phyloP scores from a whole-genome alignment of 2,797 vertebrate species.

The Syngnathus acus region DNA sequence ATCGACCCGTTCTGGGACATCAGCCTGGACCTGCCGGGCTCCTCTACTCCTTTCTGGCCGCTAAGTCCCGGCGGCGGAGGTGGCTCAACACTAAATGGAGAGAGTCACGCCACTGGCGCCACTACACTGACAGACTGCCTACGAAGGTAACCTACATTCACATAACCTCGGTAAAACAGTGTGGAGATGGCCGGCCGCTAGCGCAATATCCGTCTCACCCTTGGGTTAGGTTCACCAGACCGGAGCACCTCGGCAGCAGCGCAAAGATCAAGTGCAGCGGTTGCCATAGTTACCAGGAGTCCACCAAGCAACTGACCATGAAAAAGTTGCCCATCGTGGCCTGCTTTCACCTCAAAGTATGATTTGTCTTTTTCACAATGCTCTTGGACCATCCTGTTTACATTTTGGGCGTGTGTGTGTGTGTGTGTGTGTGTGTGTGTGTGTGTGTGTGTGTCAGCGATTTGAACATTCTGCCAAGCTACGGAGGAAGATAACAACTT shows the following conservation, averaged over 20 bases:
- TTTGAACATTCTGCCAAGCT: conserved; percentile 97
- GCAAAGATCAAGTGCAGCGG: conserved; percentile 98
- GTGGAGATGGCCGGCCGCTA: too few relatives aligned
- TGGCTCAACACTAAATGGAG: conserved; percentile 82
- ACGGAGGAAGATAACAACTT: conserved; percentile 93
- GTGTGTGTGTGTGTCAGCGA: conserved; percentile 64
- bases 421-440: too few relatives aligned
- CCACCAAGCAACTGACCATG: conserved; percentile 98
- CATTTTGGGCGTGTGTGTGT: too few relatives aligned
- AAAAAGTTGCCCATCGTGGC: conserved; percentile 97
- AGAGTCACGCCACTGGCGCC: conserved; percentile 83
- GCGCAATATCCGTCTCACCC: neutral
- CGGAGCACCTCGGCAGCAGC: conserved; percentile 95
- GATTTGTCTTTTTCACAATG: conserved; percentile 23
- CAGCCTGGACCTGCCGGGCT: conserved; percentile 92
- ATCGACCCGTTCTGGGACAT: conserved; percentile 99
- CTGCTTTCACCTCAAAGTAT: conserved; percentile 97
- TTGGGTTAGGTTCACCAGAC: conserved; percentile 83
- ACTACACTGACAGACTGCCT: conserved; percentile 95
- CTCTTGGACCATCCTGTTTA: neutral
- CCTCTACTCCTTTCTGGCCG: conserved; percentile 96
- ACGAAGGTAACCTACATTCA: conserved; percentile 70
- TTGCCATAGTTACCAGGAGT: conserved; percentile 99
- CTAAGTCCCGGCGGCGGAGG: conserved; percentile 89
- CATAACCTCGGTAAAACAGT: too few relatives aligned